Evolutionary conservation across 2,113 vertebrate genomes (phyloP).

Genomic region (Cynocephalus volans): DNA sequence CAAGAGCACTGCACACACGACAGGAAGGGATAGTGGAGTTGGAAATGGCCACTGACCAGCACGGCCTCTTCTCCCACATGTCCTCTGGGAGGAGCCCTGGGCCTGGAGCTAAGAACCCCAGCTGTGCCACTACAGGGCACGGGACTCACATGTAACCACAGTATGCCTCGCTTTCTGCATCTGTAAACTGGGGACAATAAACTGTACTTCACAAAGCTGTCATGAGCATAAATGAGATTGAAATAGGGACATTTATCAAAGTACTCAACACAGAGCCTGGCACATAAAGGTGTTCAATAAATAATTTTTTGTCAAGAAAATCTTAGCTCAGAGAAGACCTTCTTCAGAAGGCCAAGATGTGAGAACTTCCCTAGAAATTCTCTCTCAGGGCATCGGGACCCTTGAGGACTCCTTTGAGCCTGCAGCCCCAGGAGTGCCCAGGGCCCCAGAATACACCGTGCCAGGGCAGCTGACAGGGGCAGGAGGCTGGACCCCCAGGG

Average conservation of each 20-base stretch:
- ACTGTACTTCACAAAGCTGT: constrained; percentile 24
- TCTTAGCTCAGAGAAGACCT: constrained; percentile 5
- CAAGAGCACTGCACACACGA: not conserved
- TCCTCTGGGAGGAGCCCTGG: not conserved
- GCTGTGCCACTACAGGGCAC: not conserved
- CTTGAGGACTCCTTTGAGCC: constrained; percentile 71
- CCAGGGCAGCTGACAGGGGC: constrained; percentile 52
- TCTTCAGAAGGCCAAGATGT: not conserved
- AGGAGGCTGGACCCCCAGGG: rapidly evolving
- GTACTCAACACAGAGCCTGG: constrained; percentile 52
- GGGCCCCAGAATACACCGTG: not conserved
- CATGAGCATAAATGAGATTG: not conserved
- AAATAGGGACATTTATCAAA: not conserved
- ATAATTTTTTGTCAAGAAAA: constrained; percentile 60
- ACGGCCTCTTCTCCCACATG: not conserved
- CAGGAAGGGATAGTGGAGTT: not conserved
- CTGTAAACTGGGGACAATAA: constrained; percentile 26
- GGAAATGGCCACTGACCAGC: not conserved
- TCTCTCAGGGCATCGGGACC: constrained; percentile 77
- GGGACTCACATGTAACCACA: rapidly evolving
- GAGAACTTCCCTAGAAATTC: not conserved
- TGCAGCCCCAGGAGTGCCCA: not conserved
- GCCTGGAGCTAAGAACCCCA: not conserved
- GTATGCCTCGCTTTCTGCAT: not conserved
- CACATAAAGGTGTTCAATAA: constrained; percentile 54